Conservation (phyloP, 2,888 invertebrate genomes). For the Ophonus ardosiacus region DNA sequence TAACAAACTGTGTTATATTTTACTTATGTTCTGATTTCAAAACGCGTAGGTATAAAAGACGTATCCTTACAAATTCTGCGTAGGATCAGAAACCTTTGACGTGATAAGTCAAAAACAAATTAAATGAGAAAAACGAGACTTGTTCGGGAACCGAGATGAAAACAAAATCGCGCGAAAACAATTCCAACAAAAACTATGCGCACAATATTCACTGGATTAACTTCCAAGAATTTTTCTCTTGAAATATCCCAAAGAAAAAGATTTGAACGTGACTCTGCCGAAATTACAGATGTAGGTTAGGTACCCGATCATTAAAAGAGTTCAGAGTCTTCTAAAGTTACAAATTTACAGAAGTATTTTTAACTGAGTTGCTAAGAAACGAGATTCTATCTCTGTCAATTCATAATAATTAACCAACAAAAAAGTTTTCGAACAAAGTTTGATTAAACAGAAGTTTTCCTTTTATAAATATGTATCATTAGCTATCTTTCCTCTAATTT, state of each 20-base stretch:
- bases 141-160: constrained; percentile 7
- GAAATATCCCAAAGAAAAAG: neutral
- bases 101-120: constrained; percentile 22
- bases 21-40: neutral
- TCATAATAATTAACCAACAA: constrained; percentile 55
- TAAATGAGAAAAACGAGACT: constrained; percentile 34
- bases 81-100: neutral
- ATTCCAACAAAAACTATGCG: constrained; percentile 23
- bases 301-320: neutral
- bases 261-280: neutral
- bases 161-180: constrained; percentile 22
- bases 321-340: neutral
- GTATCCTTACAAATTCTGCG: neutral
- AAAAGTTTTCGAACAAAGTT: constrained; percentile 46
- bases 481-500: constrained; percentile 4
- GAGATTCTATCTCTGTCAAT: constrained; percentile 29
- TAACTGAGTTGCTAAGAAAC: constrained; percentile 16
- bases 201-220: neutral
- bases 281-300: too few species aligned
- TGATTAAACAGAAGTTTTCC: constrained; percentile 48
- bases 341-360: neutral
- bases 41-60: neutral
- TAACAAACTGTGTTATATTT: neutral
- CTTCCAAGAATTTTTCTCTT: neutral
- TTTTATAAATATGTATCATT: constrained; percentile 35